Evolutionary conservation across 2,888 invertebrate genomes (phyloP), one percentile per base, ranked within the genome.

Genomic region (Epinotia nisella): DNA sequence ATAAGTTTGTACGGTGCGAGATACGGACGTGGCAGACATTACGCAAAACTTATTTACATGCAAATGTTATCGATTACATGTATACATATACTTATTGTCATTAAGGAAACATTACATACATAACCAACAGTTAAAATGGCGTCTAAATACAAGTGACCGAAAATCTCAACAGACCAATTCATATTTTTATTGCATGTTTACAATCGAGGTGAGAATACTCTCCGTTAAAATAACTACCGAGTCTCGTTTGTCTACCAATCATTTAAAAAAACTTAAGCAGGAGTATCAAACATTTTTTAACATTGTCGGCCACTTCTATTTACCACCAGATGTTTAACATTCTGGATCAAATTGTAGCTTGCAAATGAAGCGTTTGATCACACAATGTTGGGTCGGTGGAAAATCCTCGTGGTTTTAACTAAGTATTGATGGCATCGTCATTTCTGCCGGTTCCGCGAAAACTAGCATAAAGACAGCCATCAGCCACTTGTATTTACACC

Each of bases 81-180:
- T 84, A 80, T 85, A 87, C 84, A 87, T 88, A 88, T 87, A 85
- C 86, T 92, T 91, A 92, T 91, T 91, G 91, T 92, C 92, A 87
- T 86, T 84, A 87, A 76, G 84, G 82, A 86, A 86, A 86, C 83
- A 80, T 76, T 80, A 64, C 79, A 77, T 75, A 75, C 39, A 65
- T 62, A 60, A 74, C 69, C 49, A 70, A 41, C 41, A 41, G 13
- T 41, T 49, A 49, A 49, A n/a, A 49, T 5, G 49, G 7, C 5
- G 49, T 49, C n/a, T 49, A 13, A 49, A 49, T 49, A 49, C 5
- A n/a, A 49, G n/a, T 49, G 49, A 49, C 49, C 49, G n/a, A 49
- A 49, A 49, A 49, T 49, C 13, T n/a, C 13, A 41, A 41, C 41
- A 41, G 13, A 41, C 41, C 13, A 41, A n/a, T 49, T n/a, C 49